Base-by-base conservation (phyloP, 2,113 vertebrate genomes). In the Eubucco bourcierii region DNA sequence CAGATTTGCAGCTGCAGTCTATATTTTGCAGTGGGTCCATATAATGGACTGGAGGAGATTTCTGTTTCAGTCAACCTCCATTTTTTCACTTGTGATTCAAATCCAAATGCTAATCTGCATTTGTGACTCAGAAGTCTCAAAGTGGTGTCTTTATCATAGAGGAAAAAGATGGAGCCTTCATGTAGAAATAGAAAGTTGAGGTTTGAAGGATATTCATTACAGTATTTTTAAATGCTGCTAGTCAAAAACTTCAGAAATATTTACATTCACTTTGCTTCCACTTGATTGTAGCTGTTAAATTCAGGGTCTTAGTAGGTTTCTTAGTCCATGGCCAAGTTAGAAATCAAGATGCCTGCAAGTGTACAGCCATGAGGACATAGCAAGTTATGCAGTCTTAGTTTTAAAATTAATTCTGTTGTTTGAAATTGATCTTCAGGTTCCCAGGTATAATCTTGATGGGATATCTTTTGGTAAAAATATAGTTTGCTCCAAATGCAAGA, bases 41-140 rank as follows among this genome's bases (percentile, higher is more conserved):
- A 20, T 39, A 71, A 94, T 39, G 76, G 84, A n/a, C 71, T 5
- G 2, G 59, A 79, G 68, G 56, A 89, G 72, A 67, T 66, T 87
- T 81, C 84, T 34, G 4, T 84, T 86, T 84, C 86, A 93, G 70
- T 73, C 74, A 85, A 47, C 52, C 75, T 93, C 60, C 12, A 1
- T 76, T 93, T 78, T 93, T 74, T 84, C 71, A 80, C 72, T 77
- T 87, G 81, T 83, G 90, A 90, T 92, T 94, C 81, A 94, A 88
- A 93, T 90, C 80, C 80, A 86, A 91, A 88, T 79, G 55, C 88
- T 90, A 84, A 94, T 93, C 84, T 95, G 87, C 89, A 92, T 94
- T 93, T 83, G 84, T 96, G 95, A 94, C 87, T 95, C 94, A 96
- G 94, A 94, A 92, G 37, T 77, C 60, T 93, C 67, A 64, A 47